Percentiles rank a stretch among this genome's conserved stretches.
These are phyloP conservation scores for Hydropsyche tenuis DNA, from an alignment of 1,140 invertebrate genomes.

Conservation along the genomic window DNA sequence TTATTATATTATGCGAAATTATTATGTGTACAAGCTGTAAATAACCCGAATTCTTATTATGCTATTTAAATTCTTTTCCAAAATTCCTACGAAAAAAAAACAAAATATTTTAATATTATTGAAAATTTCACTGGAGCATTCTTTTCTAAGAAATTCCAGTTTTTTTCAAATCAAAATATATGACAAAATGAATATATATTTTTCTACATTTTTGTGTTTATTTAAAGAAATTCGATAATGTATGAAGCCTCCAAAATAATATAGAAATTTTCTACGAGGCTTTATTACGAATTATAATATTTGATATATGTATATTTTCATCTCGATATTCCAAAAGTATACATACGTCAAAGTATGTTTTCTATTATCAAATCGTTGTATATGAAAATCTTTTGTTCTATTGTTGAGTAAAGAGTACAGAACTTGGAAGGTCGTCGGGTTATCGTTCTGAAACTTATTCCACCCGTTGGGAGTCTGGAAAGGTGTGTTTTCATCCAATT, in stretches of 20 bases:
- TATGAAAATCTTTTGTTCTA: slow-evolving; percentile 4
- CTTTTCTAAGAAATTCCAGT: too few species aligned
- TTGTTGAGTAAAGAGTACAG: background rate
- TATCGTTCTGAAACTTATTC: background rate
- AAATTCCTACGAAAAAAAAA: too few species aligned
- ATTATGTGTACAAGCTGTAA: too few species aligned
- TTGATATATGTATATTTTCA: background rate
- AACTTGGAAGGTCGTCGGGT: slow-evolving; percentile 5
- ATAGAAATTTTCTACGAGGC: background rate
- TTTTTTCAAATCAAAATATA: too few species aligned
- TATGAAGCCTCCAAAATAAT: background rate
- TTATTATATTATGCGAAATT: too few species aligned
- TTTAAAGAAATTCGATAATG: too few species aligned
- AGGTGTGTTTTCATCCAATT: background rate
- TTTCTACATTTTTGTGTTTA: too few species aligned
- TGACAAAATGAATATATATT: too few species aligned
- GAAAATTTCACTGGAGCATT: too few species aligned
- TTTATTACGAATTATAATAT: background rate
- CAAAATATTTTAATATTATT: too few species aligned
- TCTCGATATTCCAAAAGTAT: background rate
- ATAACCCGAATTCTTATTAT: too few species aligned
- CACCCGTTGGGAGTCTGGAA: background rate
- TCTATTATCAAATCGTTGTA: background rate
- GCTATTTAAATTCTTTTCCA: too few species aligned
- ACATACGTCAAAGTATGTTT: background rate